phyloP scores from a whole-genome alignment of 2,113 vertebrate genomes.

The Amblyornis subalaris region DNA sequence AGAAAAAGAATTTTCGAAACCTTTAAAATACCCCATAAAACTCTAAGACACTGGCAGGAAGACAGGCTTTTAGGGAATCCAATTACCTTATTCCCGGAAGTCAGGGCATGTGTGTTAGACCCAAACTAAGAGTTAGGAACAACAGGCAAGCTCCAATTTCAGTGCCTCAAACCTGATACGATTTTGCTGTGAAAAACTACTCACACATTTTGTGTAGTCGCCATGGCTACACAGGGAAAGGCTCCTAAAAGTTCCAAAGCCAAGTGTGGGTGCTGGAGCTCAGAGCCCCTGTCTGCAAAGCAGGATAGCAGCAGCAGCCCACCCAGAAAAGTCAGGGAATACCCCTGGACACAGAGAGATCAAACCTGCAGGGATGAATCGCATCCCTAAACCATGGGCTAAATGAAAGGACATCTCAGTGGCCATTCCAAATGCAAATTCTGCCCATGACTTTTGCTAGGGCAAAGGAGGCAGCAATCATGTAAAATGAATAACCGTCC shows the following conservation, averaged over 20 bases:
- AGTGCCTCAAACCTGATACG: not conserved
- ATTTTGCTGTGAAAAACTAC: not conserved
- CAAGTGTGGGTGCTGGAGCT: not conserved
- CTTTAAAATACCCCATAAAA: not conserved
- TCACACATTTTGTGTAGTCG: not conserved
- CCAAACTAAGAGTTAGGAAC: not conserved
- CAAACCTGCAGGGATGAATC: not conserved
- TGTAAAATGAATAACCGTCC: constrained; percentile 6
- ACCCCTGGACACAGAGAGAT: not conserved
- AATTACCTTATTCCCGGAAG: not conserved
- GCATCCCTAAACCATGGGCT: not conserved
- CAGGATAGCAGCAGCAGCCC: not conserved
- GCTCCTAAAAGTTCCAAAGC: not conserved
- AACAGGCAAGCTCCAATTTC: not conserved
- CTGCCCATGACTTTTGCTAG: not conserved
- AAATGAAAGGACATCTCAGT: not conserved
- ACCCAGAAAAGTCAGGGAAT: not conserved
- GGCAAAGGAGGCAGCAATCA: constrained; percentile 12
- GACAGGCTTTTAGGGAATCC: not conserved
- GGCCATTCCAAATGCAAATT: not conserved
- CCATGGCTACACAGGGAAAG: not conserved
- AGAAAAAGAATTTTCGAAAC: not conserved
- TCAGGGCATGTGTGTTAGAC: not conserved
- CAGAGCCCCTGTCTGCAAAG: not conserved
- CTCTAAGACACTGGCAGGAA: not conserved